Percentiles rank a stretch among this genome's conserved stretches.
Conservation (phyloP, 1,140 invertebrate genomes). For the Danaus melanippus region DNA sequence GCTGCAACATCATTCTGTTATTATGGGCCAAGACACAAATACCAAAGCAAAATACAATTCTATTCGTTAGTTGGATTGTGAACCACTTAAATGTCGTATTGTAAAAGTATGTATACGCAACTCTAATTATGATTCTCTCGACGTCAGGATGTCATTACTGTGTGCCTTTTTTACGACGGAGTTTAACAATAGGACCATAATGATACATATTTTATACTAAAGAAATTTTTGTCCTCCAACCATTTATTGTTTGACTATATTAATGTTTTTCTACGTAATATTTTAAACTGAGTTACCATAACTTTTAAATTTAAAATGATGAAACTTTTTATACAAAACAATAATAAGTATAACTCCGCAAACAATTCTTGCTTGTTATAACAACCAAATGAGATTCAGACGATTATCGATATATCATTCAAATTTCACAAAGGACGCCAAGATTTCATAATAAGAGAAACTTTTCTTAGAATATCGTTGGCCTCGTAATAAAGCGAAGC, state of each 20-base stretch:
- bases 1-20: slow-evolving; percentile 7
- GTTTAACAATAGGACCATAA: no score
- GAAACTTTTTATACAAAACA: not conserved
- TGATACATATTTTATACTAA: no score
- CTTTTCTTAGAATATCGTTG: slow-evolving; percentile 22
- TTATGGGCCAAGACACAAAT: slow-evolving; percentile 8
- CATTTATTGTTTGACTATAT: no score
- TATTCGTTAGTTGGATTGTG: slow-evolving; percentile 26
- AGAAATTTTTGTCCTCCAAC: no score
- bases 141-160: slow-evolving; percentile 20
- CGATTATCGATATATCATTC: slow-evolving; percentile 18
- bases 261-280: no score
- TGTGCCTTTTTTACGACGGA: not conserved
- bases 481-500: slow-evolving; percentile 31
- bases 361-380: not conserved
- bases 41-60: slow-evolving; percentile 13
- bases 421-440: slow-evolving; percentile 22
- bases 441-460: slow-evolving; percentile 32
- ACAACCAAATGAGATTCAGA: no score
- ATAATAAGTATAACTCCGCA: slow-evolving; percentile 1
- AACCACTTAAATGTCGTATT: slow-evolving; percentile 27
- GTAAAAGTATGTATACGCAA: slow-evolving; percentile 6
- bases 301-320: no score
- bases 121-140: slow-evolving; percentile 27
- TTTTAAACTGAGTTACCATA: no score